Evolutionary conservation across 2,888 invertebrate species (phyloP).

Genomic region (Entomobrya proxima): DNA sequence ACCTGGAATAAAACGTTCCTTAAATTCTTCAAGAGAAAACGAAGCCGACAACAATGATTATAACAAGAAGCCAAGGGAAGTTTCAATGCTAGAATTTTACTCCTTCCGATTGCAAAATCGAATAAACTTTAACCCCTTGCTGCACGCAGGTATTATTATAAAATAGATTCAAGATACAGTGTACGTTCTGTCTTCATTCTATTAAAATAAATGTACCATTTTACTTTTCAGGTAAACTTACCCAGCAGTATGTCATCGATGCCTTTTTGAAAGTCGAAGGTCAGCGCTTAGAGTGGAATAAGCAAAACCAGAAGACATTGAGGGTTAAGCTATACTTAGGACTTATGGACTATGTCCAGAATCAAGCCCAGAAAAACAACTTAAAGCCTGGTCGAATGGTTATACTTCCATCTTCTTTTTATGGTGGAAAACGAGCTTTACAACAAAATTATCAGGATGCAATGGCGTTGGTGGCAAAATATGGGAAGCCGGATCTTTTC

Average conservation of each 20-base stretch:
- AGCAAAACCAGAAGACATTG: slow-evolving; percentile 75
- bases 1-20: background rate
- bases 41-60: background rate
- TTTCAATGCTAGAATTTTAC: slow-evolving; percentile 68
- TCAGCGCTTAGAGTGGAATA: slow-evolving; percentile 72
- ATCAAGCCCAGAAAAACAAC: background rate
- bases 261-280: slow-evolving; percentile 75
- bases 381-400: slow-evolving; percentile 75
- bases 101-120: slow-evolving; percentile 58
- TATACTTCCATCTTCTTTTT: slow-evolving; percentile 77
- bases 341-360: slow-evolving; percentile 71
- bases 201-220: too few relatives aligned
- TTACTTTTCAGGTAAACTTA: slow-evolving; percentile 70
- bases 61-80: background rate
- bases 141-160: slow-evolving; percentile 43
- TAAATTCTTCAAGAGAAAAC: background rate
- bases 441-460: slow-evolving; percentile 78
- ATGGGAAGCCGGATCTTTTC: slow-evolving; percentile 78
- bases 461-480: slow-evolving; percentile 78
- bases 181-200: too few relatives aligned
- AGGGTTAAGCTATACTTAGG: slow-evolving; percentile 75
- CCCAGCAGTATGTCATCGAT: slow-evolving; percentile 76
- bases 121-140: slow-evolving; percentile 74
- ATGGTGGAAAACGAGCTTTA: slow-evolving; percentile 76
- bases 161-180: background rate